A percentile compares a stretch with the other conserved stretches of the same genome.
phyloP scores from a whole-genome alignment of 1,140 invertebrate genomes.

The Bactericera cockerelli region DNA sequence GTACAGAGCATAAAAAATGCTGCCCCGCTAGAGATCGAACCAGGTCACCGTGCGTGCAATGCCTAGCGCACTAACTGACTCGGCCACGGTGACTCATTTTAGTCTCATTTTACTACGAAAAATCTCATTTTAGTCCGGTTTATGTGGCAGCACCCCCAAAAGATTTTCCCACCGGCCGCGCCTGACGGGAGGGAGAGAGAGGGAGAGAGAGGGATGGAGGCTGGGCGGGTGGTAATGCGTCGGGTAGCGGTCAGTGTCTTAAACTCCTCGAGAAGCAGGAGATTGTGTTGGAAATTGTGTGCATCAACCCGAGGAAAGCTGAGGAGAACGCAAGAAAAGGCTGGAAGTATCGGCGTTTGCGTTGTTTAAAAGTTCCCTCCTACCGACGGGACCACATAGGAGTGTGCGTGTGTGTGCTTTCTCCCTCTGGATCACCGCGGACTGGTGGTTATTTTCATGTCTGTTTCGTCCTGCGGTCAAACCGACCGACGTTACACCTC shows the following conservation, averaged over 20 bases:
- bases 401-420: slow-evolving; percentile 8
- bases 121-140: too few species aligned
- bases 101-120: too few species aligned
- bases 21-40: too few species aligned
- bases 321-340: not conserved
- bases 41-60: too few species aligned
- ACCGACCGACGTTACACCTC: slow-evolving; percentile 1
- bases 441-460: slow-evolving; percentile 7
- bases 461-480: slow-evolving; percentile 4
- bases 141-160: too few species aligned
- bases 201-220: not conserved
- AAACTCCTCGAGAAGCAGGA: not conserved
- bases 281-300: not conserved
- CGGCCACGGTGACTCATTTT: too few species aligned
- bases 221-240: not conserved
- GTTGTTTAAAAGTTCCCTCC: slow-evolving; percentile 8
- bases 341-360: slow-evolving; percentile 1
- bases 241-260: not conserved
- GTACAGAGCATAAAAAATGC: too few species aligned
- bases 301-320: too few species aligned
- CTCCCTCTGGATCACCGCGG: slow-evolving; percentile 3
- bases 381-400: not conserved
- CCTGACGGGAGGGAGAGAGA: not conserved
- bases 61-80: too few species aligned
- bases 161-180: too few species aligned